Evolutionary conservation across 2,888 invertebrate species (phyloP), one percentile per base, ranked within the genome.

Genomic region (Caenorhabditis becei): DNA sequence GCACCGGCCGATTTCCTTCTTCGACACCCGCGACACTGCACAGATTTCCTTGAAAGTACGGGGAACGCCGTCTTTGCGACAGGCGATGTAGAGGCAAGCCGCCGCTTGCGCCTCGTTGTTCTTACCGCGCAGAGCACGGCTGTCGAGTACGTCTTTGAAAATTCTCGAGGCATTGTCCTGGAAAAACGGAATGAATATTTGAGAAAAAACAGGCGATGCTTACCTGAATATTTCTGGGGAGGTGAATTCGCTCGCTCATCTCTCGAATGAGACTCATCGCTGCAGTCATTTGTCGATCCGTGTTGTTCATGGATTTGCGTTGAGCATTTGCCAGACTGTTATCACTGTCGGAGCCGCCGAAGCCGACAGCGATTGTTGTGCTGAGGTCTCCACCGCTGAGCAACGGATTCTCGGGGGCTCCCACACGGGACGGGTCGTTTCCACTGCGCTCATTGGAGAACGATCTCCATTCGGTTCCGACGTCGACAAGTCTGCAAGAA

Each of bases 391-490:
- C 95, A 0, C 98, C 97, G 89, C 95, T 96, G 0, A 99, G 93
- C 2, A 99, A 93, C 0, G 97, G 96, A 93, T 99, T 99, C 90
- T 99, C 99, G 0, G 98, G 96, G 0, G 97, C 97, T 93, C 99
- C 99, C 83, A 99, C 99, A 95, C 99, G 97, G 92, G 97, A 97
- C 4, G 98, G 97, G 92, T 99, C 99, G 0, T 96, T 96, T 10
- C 96, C 95, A 67, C 95, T 80, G 20, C 84, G 62, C 91, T 99
- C 99, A 92, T 98, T 99, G 91, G 97, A 97, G 92, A 99, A 99
- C 78, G 98, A 99, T 92, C 99, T 94, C 99, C 99, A 99, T 92
- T 99, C 99, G 3, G 98, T 97, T 41, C 99, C 97, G n/a, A 99
- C 99, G 92, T 99, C 99, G 85, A 99, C 97, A 0, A 99, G 78